Percentiles rank a stretch among this genome's conserved stretches.
These are phyloP conservation scores for Salpingus planirostris DNA, from an alignment of 2,888 invertebrate species.

Conservation along the genomic window DNA sequence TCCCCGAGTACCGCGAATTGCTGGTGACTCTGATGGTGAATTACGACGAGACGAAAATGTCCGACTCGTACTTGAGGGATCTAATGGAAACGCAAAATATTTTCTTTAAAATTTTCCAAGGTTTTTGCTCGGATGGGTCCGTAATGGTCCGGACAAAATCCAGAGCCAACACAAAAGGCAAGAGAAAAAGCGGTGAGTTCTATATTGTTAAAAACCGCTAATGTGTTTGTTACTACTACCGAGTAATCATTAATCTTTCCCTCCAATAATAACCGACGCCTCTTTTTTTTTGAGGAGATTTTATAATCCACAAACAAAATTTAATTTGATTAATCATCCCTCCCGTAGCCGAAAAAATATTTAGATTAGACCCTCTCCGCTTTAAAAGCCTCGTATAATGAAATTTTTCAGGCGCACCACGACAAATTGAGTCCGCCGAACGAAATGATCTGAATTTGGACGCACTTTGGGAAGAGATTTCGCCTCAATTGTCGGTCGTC, in stretches of 20 bases:
- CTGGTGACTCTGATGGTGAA: slow-evolving; percentile 69
- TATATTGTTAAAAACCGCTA: too few relatives aligned
- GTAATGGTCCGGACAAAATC: too few relatives aligned
- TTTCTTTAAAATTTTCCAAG: slow-evolving; percentile 83
- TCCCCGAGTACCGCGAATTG: slow-evolving; percentile 88
- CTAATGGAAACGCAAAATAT: slow-evolving; percentile 83
- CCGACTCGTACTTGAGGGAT: slow-evolving; percentile 75
- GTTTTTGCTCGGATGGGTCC: slow-evolving; percentile 57
- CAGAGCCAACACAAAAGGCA: too few relatives aligned
- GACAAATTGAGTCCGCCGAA: too few relatives aligned
- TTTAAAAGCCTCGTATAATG: too few relatives aligned
- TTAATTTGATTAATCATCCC: neutral
- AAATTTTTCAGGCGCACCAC: too few relatives aligned
- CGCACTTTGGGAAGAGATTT: slow-evolving; percentile 56
- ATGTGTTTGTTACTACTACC: slow-evolving; percentile 8
- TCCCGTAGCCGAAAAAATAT: too few relatives aligned
- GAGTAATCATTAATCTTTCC: slow-evolving; percentile 7
- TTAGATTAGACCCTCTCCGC: too few relatives aligned
- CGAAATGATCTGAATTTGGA: slow-evolving; percentile 30
- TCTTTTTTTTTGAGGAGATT: too few relatives aligned
- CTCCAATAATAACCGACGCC: too few relatives aligned
- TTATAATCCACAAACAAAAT: neutral
- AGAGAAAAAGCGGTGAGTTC: too few relatives aligned
- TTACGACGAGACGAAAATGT: slow-evolving; percentile 80
- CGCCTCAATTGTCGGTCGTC: slow-evolving; percentile 36